A percentile compares a stretch with the other conserved stretches of the same genome.
phyloP scores from a whole-genome alignment of 2,113 vertebrate genomes.

The Megalops atlanticus region DNA sequence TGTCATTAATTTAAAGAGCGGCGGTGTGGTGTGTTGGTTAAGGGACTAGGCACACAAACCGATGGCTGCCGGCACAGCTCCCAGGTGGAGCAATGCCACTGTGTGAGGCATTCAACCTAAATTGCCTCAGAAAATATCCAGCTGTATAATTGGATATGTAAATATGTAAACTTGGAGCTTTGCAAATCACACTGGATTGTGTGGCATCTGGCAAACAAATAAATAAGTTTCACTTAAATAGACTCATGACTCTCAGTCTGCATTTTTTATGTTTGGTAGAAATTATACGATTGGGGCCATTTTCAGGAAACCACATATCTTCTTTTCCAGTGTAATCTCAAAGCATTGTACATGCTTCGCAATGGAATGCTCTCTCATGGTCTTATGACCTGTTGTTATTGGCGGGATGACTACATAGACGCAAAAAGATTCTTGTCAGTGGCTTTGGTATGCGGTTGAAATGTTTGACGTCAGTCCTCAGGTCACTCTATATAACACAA shows the following conservation, averaged over 20 bases:
- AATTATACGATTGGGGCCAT: no score
- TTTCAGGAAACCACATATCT: not conserved
- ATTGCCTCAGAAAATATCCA: not conserved
- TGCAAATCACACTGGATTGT: not conserved
- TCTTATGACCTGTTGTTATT: constrained; percentile 25
- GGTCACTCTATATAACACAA: not conserved
- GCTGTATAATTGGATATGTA: not conserved
- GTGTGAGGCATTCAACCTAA: not conserved
- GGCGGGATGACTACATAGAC: constrained; percentile 3
- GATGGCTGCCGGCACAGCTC: not conserved
- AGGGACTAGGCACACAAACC: not conserved
- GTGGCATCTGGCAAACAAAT: not conserved
- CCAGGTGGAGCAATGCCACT: not conserved
- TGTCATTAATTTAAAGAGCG: not conserved
- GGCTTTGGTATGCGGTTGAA: not conserved
- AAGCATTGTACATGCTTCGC: not conserved
- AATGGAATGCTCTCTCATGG: not conserved
- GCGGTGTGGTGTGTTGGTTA: not conserved
- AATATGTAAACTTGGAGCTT: not conserved
- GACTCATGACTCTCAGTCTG: no score
- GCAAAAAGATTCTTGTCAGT: constrained; percentile 10
- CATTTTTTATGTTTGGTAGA: no score
- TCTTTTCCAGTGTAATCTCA: not conserved
- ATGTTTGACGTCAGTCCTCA: constrained; percentile 27
- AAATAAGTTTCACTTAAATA: not conserved